Evolutionary conservation across 64 coral and sea anemone genomes (phyloP), one percentile per base, ranked within the genome.

Genomic region (Catalaphyllia jardinei): DNA sequence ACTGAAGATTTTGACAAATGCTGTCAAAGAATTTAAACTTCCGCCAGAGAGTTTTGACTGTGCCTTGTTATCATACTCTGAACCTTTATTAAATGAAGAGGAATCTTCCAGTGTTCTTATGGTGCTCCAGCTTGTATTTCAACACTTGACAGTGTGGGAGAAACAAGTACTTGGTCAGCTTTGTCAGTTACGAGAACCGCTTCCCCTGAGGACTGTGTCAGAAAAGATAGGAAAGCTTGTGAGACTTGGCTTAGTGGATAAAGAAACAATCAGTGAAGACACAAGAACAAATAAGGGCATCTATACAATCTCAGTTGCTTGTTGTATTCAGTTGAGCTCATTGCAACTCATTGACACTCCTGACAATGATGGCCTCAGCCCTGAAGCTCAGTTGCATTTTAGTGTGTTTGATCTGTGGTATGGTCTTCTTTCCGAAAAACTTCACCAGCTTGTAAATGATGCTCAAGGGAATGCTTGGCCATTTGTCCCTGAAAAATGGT

Each of bases 401-500:
- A 89, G 90, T 86, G 88, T 93, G 1, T 88, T 98, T 50, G 33
- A 95, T 64, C 62, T 67, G 29, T 98, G 96, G 96, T 73, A 88
- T 38, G 57, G 72, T 20, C 83, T 98, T 27, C 51, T 95, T 20
- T 93, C 90, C 31, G 59, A 86, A 49, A 82, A 95, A 83, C 84
- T 98, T 28, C 28, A 60, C 22, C 29, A 50, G 2, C 88, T 93
- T 5, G 52, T 98, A 64, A 63, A 62, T 59, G 83, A 91, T 90
- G 96, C 93, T 22, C 76, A 95, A 72, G 29, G 75, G 11, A 91
- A 90, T 88, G 64, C 87, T 20, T 98, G 96, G 96, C 96, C 96
- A 31, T 98, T 98, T 95, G 96, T 98, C 28, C 93, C 93, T 64
- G 96, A 98, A 65, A 93, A 95, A 88, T 98, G 96, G 96, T 98